These are phyloP conservation scores for Heliothis peltigera DNA, from an alignment of 2,888 invertebrate genomes.

Conservation along the genomic window DNA sequence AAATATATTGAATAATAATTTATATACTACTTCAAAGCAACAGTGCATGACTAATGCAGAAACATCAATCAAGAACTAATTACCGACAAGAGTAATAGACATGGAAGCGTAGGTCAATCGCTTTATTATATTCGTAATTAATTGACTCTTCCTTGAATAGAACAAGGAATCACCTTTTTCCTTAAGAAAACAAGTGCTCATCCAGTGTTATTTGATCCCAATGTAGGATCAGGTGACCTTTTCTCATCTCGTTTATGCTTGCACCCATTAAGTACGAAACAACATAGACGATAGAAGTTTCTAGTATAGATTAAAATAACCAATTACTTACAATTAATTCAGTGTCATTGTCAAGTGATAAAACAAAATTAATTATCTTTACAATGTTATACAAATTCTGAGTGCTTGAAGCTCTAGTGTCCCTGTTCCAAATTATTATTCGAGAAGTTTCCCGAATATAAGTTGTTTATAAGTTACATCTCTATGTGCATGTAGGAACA, in stretches of 20 bases:
- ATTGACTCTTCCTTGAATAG: constrained; percentile 52
- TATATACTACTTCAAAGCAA: constrained; percentile 3
- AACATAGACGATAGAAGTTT: constrained; percentile 13
- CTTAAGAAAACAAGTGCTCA: constrained; percentile 58
- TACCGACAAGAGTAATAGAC: constrained; percentile 29
- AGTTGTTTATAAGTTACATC: too few relatives aligned
- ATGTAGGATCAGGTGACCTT: constrained; percentile 27
- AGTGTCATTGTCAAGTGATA: constrained; percentile 40
- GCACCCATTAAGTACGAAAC: constrained; percentile 13
- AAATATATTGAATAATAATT: background rate
- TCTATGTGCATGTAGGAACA: constrained; percentile 24
- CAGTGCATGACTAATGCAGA: constrained; percentile 20
- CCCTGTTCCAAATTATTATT: constrained; percentile 16
- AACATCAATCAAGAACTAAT: constrained; percentile 40
- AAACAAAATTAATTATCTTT: constrained; percentile 23
- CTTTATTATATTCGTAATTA: constrained; percentile 29
- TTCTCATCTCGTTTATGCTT: constrained; percentile 38
- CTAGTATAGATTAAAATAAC: constrained; percentile 28
- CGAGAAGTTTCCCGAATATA: constrained; percentile 24
- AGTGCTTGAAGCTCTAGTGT: constrained; percentile 21
- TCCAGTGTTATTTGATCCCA: constrained; percentile 45
- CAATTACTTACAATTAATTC: constrained; percentile 42
- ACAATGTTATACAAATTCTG: constrained; percentile 27
- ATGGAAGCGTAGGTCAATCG: constrained; percentile 29
- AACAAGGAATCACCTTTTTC: constrained; percentile 42